Conservation (phyloP, 2,113 vertebrate genomes). For the Lonchura striata region DNA sequence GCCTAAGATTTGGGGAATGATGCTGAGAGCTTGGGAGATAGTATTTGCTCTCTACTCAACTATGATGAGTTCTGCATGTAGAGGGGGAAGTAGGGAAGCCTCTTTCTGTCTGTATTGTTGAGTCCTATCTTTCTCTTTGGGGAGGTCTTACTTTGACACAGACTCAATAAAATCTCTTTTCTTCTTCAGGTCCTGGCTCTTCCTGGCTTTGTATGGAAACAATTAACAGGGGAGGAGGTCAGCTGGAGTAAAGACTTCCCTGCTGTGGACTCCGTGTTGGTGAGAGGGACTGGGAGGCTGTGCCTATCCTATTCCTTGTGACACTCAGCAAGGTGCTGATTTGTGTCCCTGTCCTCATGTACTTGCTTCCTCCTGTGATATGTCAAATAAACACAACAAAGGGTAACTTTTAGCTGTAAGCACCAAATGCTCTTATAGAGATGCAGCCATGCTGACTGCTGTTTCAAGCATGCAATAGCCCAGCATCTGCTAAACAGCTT, state of each 20-base stretch:
- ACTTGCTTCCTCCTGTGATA: background rate
- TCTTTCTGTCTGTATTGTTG: background rate
- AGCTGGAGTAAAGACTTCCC: conserved; percentile 96
- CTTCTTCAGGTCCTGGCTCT: conserved; percentile 87
- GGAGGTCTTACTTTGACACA: background rate
- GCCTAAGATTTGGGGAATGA: background rate
- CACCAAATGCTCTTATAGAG: background rate
- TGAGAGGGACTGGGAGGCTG: conserved; percentile 59
- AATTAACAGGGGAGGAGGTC: conserved; percentile 89
- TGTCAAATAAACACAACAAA: background rate
- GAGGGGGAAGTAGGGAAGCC: background rate
- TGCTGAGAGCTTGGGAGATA: background rate
- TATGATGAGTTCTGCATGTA: background rate
- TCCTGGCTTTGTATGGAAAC: conserved; percentile 96
- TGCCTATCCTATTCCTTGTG: background rate
- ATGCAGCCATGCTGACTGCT: background rate
- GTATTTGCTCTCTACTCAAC: background rate
- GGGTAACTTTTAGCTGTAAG: background rate
- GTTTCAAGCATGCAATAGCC: background rate
- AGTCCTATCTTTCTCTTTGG: background rate
- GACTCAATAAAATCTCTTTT: background rate
- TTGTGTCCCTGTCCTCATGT: background rate
- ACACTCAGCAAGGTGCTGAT: background rate
- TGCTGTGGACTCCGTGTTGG: conserved; percentile 93
- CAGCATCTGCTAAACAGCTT: background rate